Evolutionary conservation across 1,140 invertebrate species (phyloP).

Genomic region (Apis mellifera): Amel_HAv3.1 CM009943.2:6966501-6967000

Average conservation of each 20-base stretch:
- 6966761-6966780: slow-evolving; percentile 40
- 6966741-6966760: slow-evolving; percentile 53
- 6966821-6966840: background rate
- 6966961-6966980: background rate
- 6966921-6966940: background rate
- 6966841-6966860: slow-evolving; percentile 18
- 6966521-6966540: slow-evolving; percentile 31
- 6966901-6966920: background rate
- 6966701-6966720: slow-evolving; percentile 36
- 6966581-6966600: slow-evolving; percentile 26
- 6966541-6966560: too few species aligned
- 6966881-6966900: background rate
- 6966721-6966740: slow-evolving; percentile 39
- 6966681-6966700: slow-evolving; percentile 58
- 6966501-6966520: slow-evolving; percentile 56
- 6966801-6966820: slow-evolving; percentile 21
- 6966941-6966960: slow-evolving; percentile 21
- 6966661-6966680: slow-evolving; percentile 34
- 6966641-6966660: slow-evolving; percentile 59
- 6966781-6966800: slow-evolving; percentile 8
- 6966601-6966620: slow-evolving; percentile 56
- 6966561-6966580: background rate
- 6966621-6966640: slow-evolving; percentile 29
- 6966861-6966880: slow-evolving; percentile 27
- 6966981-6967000: background rate